Evolutionary conservation across 2,113 vertebrate genomes (phyloP).

Genomic region (Clarias batrachus): DNA sequence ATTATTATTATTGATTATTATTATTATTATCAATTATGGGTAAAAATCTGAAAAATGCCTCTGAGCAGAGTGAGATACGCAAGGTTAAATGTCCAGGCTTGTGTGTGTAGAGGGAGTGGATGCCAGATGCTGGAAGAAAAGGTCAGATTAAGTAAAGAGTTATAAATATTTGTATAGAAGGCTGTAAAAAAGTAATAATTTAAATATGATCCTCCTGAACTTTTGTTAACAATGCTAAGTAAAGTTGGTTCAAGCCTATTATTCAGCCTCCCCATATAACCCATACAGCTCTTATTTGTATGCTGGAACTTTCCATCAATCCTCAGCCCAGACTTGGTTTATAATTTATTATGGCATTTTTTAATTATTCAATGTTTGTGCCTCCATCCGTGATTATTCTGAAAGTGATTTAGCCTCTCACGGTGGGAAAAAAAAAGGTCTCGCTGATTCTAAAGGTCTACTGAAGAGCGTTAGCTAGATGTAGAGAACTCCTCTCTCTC

Average conservation of each 20-base stretch:
- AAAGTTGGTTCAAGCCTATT: constrained; percentile 13
- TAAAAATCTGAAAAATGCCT: neutral
- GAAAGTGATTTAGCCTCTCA: constrained; percentile 44
- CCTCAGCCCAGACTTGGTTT: constrained; percentile 10
- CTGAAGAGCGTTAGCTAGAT: constrained; percentile 16
- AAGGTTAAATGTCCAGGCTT: neutral
- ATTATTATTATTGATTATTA: neutral
- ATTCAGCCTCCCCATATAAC: neutral
- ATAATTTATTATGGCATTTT: constrained; percentile 51
- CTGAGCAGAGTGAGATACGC: neutral
- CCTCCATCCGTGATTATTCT: constrained; percentile 36
- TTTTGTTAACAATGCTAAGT: constrained; percentile 1
- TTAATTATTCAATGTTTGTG: constrained; percentile 50
- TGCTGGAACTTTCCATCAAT: constrained; percentile 13
- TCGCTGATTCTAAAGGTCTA: constrained; percentile 31
- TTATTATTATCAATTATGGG: neutral
- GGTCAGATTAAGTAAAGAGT: neutral
- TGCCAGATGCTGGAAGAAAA: neutral
- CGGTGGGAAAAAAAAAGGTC: constrained; percentile 12
- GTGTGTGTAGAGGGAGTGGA: neutral
- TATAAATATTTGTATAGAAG: neutral
- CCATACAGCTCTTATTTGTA: constrained; percentile 26
- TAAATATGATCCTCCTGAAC: neutral
- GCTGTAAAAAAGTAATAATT: neutral
- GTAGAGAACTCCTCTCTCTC: neutral